Evolutionary conservation across 2,113 vertebrate genomes (phyloP), one percentile per base, ranked within the genome.

Genomic region (Gavia stellata): DNA sequence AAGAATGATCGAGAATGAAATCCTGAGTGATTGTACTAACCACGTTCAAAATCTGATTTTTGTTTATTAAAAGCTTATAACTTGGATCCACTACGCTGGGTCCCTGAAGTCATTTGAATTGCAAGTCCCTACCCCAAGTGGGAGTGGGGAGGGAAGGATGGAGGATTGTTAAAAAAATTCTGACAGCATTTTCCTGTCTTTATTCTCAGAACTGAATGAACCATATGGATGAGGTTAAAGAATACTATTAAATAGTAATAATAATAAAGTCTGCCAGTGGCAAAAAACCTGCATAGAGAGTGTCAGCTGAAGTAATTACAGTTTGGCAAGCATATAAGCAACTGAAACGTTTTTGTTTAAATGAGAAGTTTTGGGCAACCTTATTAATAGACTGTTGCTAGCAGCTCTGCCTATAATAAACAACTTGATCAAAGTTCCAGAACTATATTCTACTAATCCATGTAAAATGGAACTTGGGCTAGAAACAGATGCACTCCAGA

Each of bases 401-500:
- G 83, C 81, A 92, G 58, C 62, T 70, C 66, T 95, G 86, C 62
- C 62, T 94, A 10, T 94, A 94, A 96, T 82, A 95, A 97, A 96
- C 81, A 95, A 84, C 53, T 92, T 94, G 71, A 91, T 92, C 95
- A 70, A 95, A 96, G 73, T 93, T 97, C 91, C 93, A 95, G 91
- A 91, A 55, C 84, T 94, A 40, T 91, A 73, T 86, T 92, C 72
- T 84, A 24, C 73, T 92, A 91, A 94, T 96, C 91, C 89, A 26
- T 90, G 86, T 90, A 82, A 94, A 94, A 93, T 92, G 65, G 92
- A 93, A 73, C 70, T 96, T 91, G 42, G 74, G 42, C 63, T 95
- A 91, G 89, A 81, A 90, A 96, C 94, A 97, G 94, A 96, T 95
- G 96, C 90, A 95, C 81, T 90, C 81, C 90, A 92, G 67, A 94